Evolutionary conservation across 2,113 vertebrate species (phyloP).

Genomic region (Chloroceryle aenea): DNA sequence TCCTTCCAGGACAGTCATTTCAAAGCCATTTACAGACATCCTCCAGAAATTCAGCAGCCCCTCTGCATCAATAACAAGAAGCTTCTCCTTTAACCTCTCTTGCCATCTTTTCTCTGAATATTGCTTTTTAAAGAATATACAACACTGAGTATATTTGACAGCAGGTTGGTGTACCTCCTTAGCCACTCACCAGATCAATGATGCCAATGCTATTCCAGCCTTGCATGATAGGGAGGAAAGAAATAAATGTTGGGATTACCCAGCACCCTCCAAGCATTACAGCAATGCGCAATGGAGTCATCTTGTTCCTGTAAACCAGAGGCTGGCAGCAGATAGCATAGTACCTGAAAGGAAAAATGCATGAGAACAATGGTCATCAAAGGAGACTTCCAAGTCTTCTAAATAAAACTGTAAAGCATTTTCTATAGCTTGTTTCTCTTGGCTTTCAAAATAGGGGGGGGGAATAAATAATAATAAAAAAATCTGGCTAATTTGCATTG

Average conservation of each 20-base stretch:
- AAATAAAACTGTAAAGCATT: neutral
- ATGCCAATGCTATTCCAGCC: slow-evolving; percentile 99
- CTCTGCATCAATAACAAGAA: neutral
- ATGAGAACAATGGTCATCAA: neutral
- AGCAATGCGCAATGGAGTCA: slow-evolving; percentile 93
- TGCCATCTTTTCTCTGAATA: neutral
- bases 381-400: neutral
- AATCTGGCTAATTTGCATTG: neutral
- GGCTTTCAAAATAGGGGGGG: neutral
- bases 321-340: slow-evolving; percentile 99
- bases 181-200: slow-evolving; percentile 87
- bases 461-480: neutral
- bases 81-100: neutral
- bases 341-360: slow-evolving; percentile 80
- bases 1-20: neutral
- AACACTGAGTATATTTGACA: neutral
- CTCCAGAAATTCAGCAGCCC: neutral
- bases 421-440: neutral
- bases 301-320: slow-evolving; percentile 96
- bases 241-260: slow-evolving; percentile 95
- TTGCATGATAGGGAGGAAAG: slow-evolving; percentile 98
- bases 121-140: neutral
- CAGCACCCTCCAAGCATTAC: slow-evolving; percentile 98
- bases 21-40: neutral
- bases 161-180: neutral